Base-by-base conservation (phyloP, 1,140 invertebrate genomes). In the Papilio machaon region DNA sequence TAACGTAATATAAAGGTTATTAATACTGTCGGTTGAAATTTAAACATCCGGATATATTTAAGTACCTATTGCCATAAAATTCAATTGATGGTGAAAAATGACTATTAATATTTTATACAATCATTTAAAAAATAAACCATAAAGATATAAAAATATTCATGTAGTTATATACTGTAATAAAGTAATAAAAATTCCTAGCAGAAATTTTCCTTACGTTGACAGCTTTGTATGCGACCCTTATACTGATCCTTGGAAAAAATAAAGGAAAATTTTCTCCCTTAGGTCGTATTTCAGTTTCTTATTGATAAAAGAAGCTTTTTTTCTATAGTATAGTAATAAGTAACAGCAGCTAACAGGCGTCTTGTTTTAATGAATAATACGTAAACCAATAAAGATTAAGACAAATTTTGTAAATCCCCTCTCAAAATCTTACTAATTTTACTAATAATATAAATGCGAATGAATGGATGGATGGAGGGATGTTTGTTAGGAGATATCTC, bases 281-380 rank as follows among this genome's bases (percentile, higher is more conserved):
- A 82, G 91, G 89, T 91, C 73, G 74, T 76, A 76, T 76, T 76
- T 76, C 46, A 49, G 47, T n/a, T 52, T 15, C 74, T 76, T 47
- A 23, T 52, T 52, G n/a, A 47, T 5, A 15, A 8, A 23, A 19
- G 7, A 76, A 52, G 15, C 23, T 52, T 76, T 30, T 52, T 35
- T 52, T 54, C n/a, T 15, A 30, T 30, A 75, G 47, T 54, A 52
- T 23, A 54, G 52, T 47, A 52, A 76, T 19, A 43, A 38, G 17
- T 73, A 35, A 67, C 23, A 30, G 64, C 64, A 67, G 9, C 10
- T 67, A 13, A 9, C 11, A 67, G 23, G 4, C 11, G 23, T 67
- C 17, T 54, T 54, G 4, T 64, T 64, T 10, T 30, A 11, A 1
- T 52, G 11, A 52, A n/a, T 58, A 58, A 5, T n/a, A 43, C 38